A percentile compares a stretch with the other conserved stretches of the same genome.
phyloP scores from a whole-genome alignment of 2,797 vertebrate species.

The Pseudotriccus pelzelni region DNA sequence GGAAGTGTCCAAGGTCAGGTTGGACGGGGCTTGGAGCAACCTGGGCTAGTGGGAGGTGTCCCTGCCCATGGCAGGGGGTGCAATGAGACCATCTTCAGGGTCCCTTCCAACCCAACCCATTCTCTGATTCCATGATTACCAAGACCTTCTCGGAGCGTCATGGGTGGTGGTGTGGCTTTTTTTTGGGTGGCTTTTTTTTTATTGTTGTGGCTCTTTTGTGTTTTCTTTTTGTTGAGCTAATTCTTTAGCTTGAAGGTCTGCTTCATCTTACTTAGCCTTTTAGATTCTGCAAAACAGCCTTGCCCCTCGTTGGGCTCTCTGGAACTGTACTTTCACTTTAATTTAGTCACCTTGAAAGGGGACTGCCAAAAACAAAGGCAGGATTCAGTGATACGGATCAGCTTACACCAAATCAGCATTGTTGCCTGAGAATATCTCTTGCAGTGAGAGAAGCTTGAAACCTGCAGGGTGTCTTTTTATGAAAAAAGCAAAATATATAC shows the following conservation, averaged over 20 bases:
- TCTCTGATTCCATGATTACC: neutral
- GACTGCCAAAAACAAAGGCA: constrained; percentile 63
- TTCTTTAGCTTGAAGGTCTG: neutral
- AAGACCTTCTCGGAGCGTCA: neutral
- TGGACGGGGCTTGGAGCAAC: accelerated
- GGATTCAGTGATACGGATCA: constrained; percentile 55
- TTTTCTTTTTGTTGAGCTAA: neutral
- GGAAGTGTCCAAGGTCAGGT: accelerated
- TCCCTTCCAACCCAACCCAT: neutral
- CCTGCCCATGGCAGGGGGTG: neutral
- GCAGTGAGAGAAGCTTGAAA: constrained; percentile 64
- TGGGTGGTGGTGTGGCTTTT: neutral
- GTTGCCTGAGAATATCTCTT: constrained; percentile 50
- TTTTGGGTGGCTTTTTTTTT: neutral
- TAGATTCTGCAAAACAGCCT: constrained; percentile 16
- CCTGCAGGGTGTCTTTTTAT: constrained; percentile 71
- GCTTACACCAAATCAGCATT: constrained; percentile 58
- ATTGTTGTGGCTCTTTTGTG: neutral
- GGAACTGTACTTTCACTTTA: constrained; percentile 53
- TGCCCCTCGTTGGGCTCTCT: constrained; percentile 23
- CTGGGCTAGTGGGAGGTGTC: accelerated
- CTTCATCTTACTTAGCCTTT: constrained; percentile 24
- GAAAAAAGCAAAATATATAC: constrained; percentile 72
- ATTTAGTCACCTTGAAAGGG: constrained; percentile 75
- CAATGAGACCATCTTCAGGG: accelerated